Evolutionary conservation across 2,888 invertebrate genomes (phyloP).

Genomic region (Thysanoteuthis rhombus): DNA sequence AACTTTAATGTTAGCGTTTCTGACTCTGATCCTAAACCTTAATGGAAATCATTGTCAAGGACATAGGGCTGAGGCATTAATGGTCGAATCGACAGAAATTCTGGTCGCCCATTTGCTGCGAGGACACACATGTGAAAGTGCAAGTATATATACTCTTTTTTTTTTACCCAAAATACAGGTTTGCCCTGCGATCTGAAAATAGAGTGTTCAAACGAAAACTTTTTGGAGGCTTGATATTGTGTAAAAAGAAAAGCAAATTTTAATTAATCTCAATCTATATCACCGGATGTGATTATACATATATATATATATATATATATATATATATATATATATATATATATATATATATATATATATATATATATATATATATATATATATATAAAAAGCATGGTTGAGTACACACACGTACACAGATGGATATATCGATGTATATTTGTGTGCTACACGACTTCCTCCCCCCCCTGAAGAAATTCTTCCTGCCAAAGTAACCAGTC

Average conservation of each 20-base stretch:
- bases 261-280: no score
- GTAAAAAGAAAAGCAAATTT: no score
- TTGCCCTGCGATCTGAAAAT: no score
- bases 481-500: background rate
- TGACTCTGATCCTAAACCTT: background rate
- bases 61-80: background rate
- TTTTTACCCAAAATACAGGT: no score
- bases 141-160: background rate
- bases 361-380: background rate
- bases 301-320: no score
- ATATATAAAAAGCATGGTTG: no score
- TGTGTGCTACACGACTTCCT: background rate
- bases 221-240: no score
- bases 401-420: no score
- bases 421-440: background rate
- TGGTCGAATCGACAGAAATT: background rate
- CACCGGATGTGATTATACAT: no score
- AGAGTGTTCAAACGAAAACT: no score
- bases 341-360: no score
- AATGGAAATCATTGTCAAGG: background rate
- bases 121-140: background rate
- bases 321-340: no score
- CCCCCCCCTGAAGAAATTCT: background rate
- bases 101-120: background rate
- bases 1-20: background rate